phyloP scores from a whole-genome alignment of 2,797 vertebrate genomes.

The Odontamblyopus lacepedii region DNA sequence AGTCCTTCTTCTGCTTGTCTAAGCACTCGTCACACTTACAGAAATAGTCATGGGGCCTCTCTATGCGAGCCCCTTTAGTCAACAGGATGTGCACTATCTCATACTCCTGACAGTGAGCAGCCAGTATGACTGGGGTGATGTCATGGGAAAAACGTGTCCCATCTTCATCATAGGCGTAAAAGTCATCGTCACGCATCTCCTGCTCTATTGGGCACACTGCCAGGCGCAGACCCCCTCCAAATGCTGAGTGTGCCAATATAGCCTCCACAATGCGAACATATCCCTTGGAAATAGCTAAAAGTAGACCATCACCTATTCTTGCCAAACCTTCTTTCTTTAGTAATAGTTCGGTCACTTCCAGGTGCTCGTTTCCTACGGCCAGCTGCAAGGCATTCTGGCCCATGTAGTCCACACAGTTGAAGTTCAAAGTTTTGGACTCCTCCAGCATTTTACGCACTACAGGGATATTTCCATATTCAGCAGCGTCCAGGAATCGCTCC shows the following conservation, averaged over 20 bases:
- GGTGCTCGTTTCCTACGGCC: conserved; percentile 93
- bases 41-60: conserved; percentile 95
- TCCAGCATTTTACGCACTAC: conserved; percentile 97
- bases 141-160: conserved; percentile 95
- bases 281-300: conserved; percentile 94
- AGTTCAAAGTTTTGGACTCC: conserved; percentile 95
- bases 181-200: conserved; percentile 92
- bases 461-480: conserved; percentile 96
- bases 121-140: conserved; percentile 91
- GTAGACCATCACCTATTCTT: conserved; percentile 88
- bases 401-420: conserved; percentile 97
- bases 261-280: conserved; percentile 96
- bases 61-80: conserved; percentile 90
- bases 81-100: conserved; percentile 96
- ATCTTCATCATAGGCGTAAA: conserved; percentile 94
- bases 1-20: conserved; percentile 90
- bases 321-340: conserved; percentile 93
- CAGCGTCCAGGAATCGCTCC: conserved; percentile 92
- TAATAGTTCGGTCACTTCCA: conserved; percentile 94
- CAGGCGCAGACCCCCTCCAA: conserved; percentile 87
- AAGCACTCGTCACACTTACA: conserved; percentile 91
- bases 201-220: conserved; percentile 90
- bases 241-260: conserved; percentile 89
- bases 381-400: conserved; percentile 94
- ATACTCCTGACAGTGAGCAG: conserved; percentile 95